phyloP scores from a whole-genome alignment of 2,888 invertebrate species.

The Trachelus iudaicus region DNA sequence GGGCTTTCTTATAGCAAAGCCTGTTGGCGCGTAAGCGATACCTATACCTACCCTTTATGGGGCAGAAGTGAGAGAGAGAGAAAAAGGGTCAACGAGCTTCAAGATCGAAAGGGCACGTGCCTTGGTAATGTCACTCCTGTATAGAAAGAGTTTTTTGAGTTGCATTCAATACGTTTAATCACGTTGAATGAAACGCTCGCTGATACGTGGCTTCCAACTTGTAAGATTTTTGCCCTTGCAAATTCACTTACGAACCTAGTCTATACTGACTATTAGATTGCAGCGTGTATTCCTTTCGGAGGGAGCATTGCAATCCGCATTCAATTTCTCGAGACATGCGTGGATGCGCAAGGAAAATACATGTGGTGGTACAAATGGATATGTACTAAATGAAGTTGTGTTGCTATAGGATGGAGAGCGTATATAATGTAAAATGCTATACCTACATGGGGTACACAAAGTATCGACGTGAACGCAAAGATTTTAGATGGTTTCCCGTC shows the following conservation, averaged over 20 bases:
- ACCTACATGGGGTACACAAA: not conserved
- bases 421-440: not conserved
- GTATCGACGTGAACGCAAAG: not conserved
- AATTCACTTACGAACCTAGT: not conserved
- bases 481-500: not conserved
- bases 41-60: not conserved
- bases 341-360: not conserved
- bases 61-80: not conserved
- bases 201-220: not conserved
- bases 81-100: slow-evolving; percentile 6
- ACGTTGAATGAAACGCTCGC: slow-evolving; percentile 27
- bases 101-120: slow-evolving; percentile 16
- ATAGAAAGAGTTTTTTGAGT: not conserved
- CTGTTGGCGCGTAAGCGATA: slow-evolving; percentile 15
- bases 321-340: slow-evolving; percentile 33
- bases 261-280: not conserved
- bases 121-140: slow-evolving; percentile 14
- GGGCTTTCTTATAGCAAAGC: slow-evolving; percentile 21
- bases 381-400: not conserved
- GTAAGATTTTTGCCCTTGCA: not conserved
- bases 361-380: not conserved
- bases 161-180: slow-evolving; percentile 29
- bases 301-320: slow-evolving; percentile 24
- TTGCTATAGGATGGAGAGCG: too few species aligned
- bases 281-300: not conserved